These are phyloP conservation scores for Pegoplata infirma DNA, from an alignment of 2,888 invertebrate species.

Conservation along the genomic window DNA sequence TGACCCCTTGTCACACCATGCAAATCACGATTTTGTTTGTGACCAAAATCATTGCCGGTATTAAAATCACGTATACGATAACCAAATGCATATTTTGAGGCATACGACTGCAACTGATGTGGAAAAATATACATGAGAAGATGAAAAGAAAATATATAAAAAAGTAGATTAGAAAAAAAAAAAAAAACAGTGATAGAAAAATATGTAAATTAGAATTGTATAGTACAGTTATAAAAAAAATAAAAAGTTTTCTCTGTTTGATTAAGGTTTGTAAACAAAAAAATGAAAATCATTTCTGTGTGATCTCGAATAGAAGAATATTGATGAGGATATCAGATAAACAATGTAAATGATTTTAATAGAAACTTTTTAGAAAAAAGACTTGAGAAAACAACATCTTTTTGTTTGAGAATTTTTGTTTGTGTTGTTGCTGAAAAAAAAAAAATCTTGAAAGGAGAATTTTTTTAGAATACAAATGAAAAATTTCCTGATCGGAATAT, in stretches of 20 bases:
- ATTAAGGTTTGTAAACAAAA: constrained; percentile 53
- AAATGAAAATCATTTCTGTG: constrained; percentile 4
- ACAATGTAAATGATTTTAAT: background rate
- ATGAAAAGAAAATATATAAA: constrained; percentile 5
- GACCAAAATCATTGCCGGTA: constrained; percentile 87
- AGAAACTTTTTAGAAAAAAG: no score
- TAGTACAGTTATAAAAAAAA: no score
- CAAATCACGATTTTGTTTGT: constrained; percentile 84
- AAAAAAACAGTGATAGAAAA: constrained; percentile 15
- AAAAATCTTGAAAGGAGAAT: no score
- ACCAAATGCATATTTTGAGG: constrained; percentile 83
- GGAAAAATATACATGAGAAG: constrained; percentile 17
- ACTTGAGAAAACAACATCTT: no score
- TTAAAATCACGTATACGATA: constrained; percentile 86
- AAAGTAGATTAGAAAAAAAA: constrained; percentile 28
- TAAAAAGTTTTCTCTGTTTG: constrained; percentile 32
- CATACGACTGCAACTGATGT: constrained; percentile 80
- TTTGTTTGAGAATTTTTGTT: background rate
- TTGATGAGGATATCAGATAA: background rate
- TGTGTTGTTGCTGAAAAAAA: no score
- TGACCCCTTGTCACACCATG: constrained; percentile 84
- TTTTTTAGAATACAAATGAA: no score
- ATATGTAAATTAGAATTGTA: constrained; percentile 39
- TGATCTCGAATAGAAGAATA: background rate
- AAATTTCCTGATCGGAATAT: no score